A percentile compares a stretch with the other conserved stretches of the same genome.
phyloP scores from a whole-genome alignment of 2,888 invertebrate genomes.

The Apodemia zela region DNA sequence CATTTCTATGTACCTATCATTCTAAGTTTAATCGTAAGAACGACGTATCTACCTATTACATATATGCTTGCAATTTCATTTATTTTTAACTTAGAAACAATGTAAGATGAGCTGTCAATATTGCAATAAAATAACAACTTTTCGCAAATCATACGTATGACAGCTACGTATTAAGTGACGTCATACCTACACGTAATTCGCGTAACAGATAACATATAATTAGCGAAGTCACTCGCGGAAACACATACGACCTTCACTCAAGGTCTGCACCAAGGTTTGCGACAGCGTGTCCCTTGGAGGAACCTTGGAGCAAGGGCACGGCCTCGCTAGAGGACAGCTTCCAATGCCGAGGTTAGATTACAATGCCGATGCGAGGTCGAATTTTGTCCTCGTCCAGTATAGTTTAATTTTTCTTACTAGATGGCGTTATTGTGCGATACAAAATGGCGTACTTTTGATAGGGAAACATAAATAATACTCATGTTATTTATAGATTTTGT shows the following conservation, averaged over 20 bases:
- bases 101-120: not conserved
- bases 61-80: too few relatives aligned
- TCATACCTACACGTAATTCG: constrained; percentile 2
- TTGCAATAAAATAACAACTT: not conserved
- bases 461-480: not conserved
- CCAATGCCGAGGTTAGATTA: constrained; percentile 4
- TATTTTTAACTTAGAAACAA: not conserved
- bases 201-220: constrained; percentile 10
- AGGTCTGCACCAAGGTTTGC: constrained; percentile 36
- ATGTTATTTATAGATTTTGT: not conserved
- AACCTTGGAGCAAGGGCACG: constrained; percentile 41
- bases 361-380: constrained; percentile 25
- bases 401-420: constrained; percentile 12
- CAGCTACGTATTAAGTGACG: not conserved
- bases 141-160: constrained; percentile 1
- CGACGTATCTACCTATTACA: too few relatives aligned
- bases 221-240: constrained; percentile 7
- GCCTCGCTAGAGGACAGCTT: constrained; percentile 36
- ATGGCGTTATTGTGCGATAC: not conserved
- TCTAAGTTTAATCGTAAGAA: too few relatives aligned
- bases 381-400: constrained; percentile 10
- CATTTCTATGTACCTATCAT: too few relatives aligned
- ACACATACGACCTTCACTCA: constrained; percentile 33
- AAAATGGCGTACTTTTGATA: not conserved
- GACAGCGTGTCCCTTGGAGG: constrained; percentile 4